Conservation (phyloP, 2,113 vertebrate genomes). For the Ciconia boyciana region DNA sequence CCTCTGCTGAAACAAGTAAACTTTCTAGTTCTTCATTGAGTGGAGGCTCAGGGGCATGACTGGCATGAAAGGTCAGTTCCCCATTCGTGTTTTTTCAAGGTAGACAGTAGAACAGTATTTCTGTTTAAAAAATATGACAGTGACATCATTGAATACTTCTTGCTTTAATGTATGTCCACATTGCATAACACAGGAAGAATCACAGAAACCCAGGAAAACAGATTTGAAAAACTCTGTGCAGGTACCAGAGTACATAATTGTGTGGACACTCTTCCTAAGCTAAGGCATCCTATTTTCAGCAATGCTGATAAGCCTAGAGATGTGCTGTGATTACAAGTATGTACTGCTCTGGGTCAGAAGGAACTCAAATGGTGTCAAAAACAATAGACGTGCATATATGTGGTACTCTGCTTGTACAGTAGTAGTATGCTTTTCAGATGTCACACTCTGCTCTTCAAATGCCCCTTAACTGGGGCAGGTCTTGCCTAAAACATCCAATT, state of each 20-base stretch:
- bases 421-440: not conserved
- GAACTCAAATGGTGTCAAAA: not conserved
- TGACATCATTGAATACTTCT: not conserved
- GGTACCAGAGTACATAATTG: not conserved
- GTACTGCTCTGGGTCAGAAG: not conserved
- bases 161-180: not conserved
- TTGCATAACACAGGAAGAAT: not conserved
- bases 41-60: not conserved
- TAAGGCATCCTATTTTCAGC: not conserved
- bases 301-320: not conserved
- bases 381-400: not conserved
- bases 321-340: fast-evolving
- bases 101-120: not conserved
- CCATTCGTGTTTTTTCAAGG: not conserved
- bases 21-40: not conserved
- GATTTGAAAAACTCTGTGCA: not conserved
- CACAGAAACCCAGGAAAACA: not conserved
- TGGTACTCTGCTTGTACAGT: not conserved
- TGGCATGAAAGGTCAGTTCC: not conserved
- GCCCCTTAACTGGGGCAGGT: not conserved
- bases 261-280: not conserved
- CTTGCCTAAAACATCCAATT: not conserved
- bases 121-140: not conserved
- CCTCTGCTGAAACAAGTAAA: not conserved
- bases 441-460: not conserved